phyloP scores from a whole-genome alignment of 2,113 vertebrate species.

The Mugil cephalus region DNA sequence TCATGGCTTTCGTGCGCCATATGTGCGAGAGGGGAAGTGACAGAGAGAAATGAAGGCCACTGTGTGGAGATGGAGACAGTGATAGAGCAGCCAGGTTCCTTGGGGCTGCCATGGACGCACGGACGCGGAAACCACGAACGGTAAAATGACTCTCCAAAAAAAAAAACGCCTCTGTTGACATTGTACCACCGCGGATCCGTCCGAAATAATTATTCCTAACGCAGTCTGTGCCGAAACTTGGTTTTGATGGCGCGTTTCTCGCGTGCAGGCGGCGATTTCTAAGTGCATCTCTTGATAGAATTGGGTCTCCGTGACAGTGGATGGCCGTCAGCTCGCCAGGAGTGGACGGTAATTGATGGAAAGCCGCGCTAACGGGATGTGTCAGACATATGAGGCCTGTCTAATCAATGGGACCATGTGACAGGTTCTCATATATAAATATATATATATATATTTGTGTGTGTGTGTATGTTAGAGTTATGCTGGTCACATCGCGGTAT shows the following conservation, averaged over 20 bases:
- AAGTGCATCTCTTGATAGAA: conserved; percentile 54
- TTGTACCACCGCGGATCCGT: conserved; percentile 35
- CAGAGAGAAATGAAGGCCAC: conserved; percentile 59
- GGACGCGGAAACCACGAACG: conserved; percentile 40
- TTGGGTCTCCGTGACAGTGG: conserved; percentile 68
- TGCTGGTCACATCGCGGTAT: conserved; percentile 51
- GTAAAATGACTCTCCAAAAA: conserved; percentile 15
- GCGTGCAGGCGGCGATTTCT: conserved; percentile 21
- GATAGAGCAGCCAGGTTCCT: conserved; percentile 58
- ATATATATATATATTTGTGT: conserved; percentile 17
- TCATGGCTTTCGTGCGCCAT: conserved; percentile 19
- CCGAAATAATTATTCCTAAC: conserved; percentile 48
- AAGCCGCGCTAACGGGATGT: conserved; percentile 70
- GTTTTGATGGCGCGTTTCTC: conserved; percentile 16
- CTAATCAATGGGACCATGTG: conserved; percentile 71
- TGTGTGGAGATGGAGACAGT: conserved; percentile 50
- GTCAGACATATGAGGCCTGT: conserved; percentile 78
- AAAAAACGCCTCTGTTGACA: conserved; percentile 8
- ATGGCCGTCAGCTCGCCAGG: conserved; percentile 52
- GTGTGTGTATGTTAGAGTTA: conserved; percentile 39
- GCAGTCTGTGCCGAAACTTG: conserved; percentile 29
- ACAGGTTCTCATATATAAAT: conserved; percentile 23
- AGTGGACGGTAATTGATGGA: conserved; percentile 77
- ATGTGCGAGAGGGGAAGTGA: conserved; percentile 63
- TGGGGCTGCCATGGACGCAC: conserved; percentile 28